Conservation (phyloP, 2,888 invertebrate genomes). For the Papilio gigon region DNA sequence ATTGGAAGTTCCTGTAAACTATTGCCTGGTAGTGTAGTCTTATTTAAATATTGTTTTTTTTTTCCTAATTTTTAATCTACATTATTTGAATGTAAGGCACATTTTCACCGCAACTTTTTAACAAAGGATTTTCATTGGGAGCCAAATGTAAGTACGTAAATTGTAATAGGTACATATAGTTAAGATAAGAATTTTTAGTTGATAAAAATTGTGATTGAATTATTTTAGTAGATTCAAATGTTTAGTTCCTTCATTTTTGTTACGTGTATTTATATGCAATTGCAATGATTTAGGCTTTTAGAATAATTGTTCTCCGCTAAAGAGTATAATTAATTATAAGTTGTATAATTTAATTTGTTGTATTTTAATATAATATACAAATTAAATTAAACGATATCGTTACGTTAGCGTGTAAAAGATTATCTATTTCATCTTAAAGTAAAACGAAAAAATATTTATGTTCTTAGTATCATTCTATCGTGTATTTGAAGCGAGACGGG, state of each 20-base stretch:
- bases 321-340: slow-evolving; percentile 77
- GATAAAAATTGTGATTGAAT: slow-evolving; percentile 73
- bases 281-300: slow-evolving; percentile 71
- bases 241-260: slow-evolving; percentile 81
- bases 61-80: slow-evolving; percentile 28
- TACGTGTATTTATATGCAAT: slow-evolving; percentile 77
- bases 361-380: slow-evolving; percentile 80
- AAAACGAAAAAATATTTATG: slow-evolving; percentile 82
- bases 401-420: slow-evolving; percentile 82
- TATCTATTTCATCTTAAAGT: slow-evolving; percentile 82
- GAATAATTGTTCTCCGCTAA: slow-evolving; percentile 76
- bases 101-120: slow-evolving; percentile 41
- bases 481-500: slow-evolving; percentile 77
- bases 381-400: slow-evolving; percentile 80
- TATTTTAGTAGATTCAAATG: slow-evolving; percentile 75
- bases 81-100: slow-evolving; percentile 40
- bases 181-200: slow-evolving; percentile 72
- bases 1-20: slow-evolving; percentile 47
- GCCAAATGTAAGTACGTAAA: slow-evolving; percentile 78
- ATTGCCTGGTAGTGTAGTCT: slow-evolving; percentile 37
- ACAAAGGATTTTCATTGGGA: slow-evolving; percentile 63
- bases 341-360: slow-evolving; percentile 81
- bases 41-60: slow-evolving; percentile 30
- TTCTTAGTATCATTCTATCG: slow-evolving; percentile 80
- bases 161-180: slow-evolving; percentile 66